Base-by-base conservation (phyloP, 1,140 invertebrate species). In the Bilobella aurantiaca region DNA sequence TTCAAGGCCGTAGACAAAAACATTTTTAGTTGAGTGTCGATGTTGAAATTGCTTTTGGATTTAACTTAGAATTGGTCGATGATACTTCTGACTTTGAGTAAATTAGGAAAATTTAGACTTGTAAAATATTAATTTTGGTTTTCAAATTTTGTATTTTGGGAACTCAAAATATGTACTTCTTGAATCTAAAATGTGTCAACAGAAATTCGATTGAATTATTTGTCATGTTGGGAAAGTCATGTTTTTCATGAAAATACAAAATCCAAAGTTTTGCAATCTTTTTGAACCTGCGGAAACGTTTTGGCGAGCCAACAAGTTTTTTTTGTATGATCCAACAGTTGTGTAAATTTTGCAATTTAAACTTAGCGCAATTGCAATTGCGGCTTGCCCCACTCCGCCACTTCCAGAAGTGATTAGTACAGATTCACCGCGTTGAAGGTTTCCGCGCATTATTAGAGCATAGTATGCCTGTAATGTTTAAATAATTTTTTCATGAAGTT, bases 381-480 rank as follows among this genome's bases (percentile, higher is more conserved):
- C 91, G 3, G 94, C 94, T 79, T 95, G 91, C 3, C 95, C 95
- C 25, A 98, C 93, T 73, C 93, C 95, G 69, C 95, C 96, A 71
- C 90, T 88, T 69, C 95, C 95, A 63, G 95, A 92, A 76, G 98
- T 96, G 70, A 98, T 89, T 0, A 98, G 82, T 28, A 98, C 82
- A 37, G 82, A 84, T 74, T 97, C 91, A 2, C 93, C 93, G 63
- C 83, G 80, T 74, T 82, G 83, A 79, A 98, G 84, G 67, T 84
- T 78, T 47, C 93, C 95, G 70, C 95, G 82, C 28, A 95, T 84
- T 32, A 88, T 77, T 14, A 98, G 79, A 12, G 93, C 91, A 78
- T 97, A 98, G 77, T 96, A 97, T 47, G 86, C 66, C 53, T n/a
- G n/a, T n/a, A n/a, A n/a, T n/a, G 25, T 30, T 30, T 3, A 59